These are phyloP conservation scores for Tor tambroides DNA, from an alignment of 2,113 vertebrate species.

Conservation along the genomic window DNA sequence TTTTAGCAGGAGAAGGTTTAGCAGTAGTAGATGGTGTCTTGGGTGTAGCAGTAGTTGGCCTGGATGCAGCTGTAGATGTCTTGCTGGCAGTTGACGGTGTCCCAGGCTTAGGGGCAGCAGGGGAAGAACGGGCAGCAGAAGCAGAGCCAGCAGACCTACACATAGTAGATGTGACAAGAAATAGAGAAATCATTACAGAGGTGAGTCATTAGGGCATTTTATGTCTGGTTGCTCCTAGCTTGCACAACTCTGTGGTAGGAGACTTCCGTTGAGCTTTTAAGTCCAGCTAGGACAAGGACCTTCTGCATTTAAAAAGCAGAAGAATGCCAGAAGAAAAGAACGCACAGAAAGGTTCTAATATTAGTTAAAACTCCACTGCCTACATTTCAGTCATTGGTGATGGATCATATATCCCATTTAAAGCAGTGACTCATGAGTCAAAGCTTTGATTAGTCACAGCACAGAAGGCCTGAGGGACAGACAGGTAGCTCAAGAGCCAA, in stretches of 20 bases:
- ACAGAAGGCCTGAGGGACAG: constrained; percentile 17
- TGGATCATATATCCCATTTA: constrained; percentile 3
- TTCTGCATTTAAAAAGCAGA: neutral
- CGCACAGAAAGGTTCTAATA: neutral
- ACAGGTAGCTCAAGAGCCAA: neutral
- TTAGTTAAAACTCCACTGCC: neutral
- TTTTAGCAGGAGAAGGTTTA: constrained; percentile 70
- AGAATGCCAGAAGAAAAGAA: neutral
- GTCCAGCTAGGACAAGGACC: neutral
- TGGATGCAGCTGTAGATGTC: constrained; percentile 40
- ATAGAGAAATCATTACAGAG: neutral
- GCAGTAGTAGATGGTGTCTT: constrained; percentile 47
- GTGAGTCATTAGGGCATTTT: neutral
- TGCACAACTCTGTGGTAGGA: neutral
- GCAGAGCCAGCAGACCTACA: constrained; percentile 65
- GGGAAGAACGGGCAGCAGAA: constrained; percentile 65
- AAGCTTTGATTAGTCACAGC: constrained; percentile 48
- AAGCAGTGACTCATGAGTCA: constrained; percentile 10
- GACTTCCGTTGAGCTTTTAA: neutral
- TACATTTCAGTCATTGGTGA: neutral
- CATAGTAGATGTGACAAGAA: constrained; percentile 20
- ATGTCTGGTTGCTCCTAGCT: neutral
- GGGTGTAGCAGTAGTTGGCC: constrained; percentile 65
- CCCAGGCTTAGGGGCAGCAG: constrained; percentile 59
- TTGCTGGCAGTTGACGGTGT: constrained; percentile 61